Percentiles rank a stretch among this genome's conserved stretches.
phyloP scores from a whole-genome alignment of 2,113 vertebrate genomes.

The Caranx ignobilis region DNA sequence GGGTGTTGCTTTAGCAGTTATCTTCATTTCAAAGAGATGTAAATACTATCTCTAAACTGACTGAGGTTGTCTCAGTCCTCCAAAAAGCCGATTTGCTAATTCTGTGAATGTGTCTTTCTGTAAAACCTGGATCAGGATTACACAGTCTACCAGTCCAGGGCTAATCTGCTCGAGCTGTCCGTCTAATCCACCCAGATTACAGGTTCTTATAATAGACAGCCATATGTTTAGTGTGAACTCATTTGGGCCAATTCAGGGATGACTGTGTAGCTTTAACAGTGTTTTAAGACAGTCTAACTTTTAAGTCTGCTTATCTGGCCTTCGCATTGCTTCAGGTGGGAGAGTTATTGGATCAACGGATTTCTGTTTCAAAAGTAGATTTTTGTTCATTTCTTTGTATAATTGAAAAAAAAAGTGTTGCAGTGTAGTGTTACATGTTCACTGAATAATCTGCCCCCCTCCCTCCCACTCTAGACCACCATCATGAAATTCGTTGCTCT shows the following conservation, averaged over 20 bases:
- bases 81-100: slow-evolving; percentile 23
- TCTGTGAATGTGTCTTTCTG: slow-evolving; percentile 10
- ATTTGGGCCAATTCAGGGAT: slow-evolving; percentile 11
- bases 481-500: slow-evolving; percentile 85
- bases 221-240: slow-evolving; percentile 25
- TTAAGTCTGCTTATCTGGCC: slow-evolving; percentile 13
- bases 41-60: neutral
- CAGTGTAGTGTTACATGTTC: neutral
- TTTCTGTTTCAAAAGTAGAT: neutral
- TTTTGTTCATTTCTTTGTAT: neutral
- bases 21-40: neutral
- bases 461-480: slow-evolving; percentile 65
- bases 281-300: slow-evolving; percentile 14
- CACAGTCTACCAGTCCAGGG: neutral
- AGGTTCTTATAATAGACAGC: slow-evolving; percentile 37
- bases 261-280: slow-evolving; percentile 14
- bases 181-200: slow-evolving; percentile 61
- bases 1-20: neutral
- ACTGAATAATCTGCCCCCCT: slow-evolving; percentile 5
- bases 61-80: neutral
- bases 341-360: neutral
- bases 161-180: slow-evolving; percentile 53
- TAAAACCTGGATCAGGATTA: slow-evolving; percentile 50
- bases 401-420: neutral
- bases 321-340: neutral